Percentiles rank a stretch among this genome's conserved stretches.
Conservation (phyloP, 2,888 invertebrate species). For the Galerucella nymphaeae region DNA sequence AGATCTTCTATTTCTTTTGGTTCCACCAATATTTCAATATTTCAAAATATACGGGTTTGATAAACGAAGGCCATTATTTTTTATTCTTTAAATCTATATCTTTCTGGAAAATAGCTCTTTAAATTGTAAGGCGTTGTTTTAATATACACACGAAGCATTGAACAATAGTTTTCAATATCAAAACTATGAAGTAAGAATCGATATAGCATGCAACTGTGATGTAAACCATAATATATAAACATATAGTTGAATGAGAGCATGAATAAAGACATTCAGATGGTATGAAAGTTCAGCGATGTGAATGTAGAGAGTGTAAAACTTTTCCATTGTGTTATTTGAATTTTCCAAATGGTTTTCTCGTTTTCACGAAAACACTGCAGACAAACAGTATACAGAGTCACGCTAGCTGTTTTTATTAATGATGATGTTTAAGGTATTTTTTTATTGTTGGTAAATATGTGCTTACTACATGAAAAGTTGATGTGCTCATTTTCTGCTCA, state of each 20-base stretch:
- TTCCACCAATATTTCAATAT: no score
- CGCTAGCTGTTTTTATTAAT: slow-evolving; percentile 14
- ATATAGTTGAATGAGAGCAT: not conserved
- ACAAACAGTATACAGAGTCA: slow-evolving; percentile 12
- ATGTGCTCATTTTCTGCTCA: slow-evolving; percentile 29
- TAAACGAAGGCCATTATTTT: no score
- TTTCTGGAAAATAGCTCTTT: no score
- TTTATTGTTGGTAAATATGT: slow-evolving; percentile 9
- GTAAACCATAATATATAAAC: not conserved
- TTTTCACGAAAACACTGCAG: slow-evolving; percentile 16
- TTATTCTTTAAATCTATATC: no score
- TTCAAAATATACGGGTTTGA: no score
- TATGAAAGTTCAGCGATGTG: slow-evolving; percentile 11
- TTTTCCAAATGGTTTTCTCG: slow-evolving; percentile 30
- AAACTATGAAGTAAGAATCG: not conserved
- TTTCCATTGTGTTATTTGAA: slow-evolving; percentile 27
- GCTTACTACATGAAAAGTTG: slow-evolving; percentile 19
- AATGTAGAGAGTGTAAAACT: slow-evolving; percentile 19
- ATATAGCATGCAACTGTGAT: not conserved
- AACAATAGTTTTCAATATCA: no score
- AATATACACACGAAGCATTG: no score
- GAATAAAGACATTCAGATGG: slow-evolving; percentile 16
- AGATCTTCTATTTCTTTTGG: no score
- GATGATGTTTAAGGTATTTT: slow-evolving; percentile 13
- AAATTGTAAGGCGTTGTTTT: no score